phyloP scores from a whole-genome alignment of 2,888 invertebrate genomes.

The Limnephilus lunatus region DNA sequence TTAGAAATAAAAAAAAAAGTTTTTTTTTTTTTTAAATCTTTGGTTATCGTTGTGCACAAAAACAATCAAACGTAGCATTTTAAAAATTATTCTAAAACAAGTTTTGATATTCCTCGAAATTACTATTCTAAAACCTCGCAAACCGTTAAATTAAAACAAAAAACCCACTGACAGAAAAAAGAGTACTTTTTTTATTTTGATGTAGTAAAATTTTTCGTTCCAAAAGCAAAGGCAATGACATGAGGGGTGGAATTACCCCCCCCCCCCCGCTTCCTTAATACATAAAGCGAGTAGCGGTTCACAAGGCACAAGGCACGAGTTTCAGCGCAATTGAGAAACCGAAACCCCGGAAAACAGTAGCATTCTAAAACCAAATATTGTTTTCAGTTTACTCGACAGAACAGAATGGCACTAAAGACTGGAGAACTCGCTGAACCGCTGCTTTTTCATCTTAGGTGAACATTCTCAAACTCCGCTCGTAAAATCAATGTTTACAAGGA shows the following conservation, averaged over 20 bases:
- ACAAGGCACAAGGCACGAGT: neutral
- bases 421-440: conserved; percentile 26
- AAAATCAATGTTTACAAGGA: conserved; percentile 42
- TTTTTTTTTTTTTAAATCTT: too few relatives aligned
- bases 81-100: too few relatives aligned
- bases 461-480: conserved; percentile 11
- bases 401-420: neutral
- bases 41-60: too few relatives aligned
- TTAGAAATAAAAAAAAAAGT: too few relatives aligned
- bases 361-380: conserved; percentile 26
- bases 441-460: conserved; percentile 32
- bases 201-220: neutral
- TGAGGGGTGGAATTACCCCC: neutral
- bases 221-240: too few relatives aligned
- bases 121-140: too few relatives aligned
- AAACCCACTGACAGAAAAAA: too few relatives aligned
- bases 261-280: neutral
- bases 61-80: too few relatives aligned
- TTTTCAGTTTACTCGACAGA: conserved; percentile 13
- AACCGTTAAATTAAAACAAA: too few relatives aligned
- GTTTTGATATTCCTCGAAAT: too few relatives aligned
- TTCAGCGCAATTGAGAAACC: neutral
- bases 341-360: conserved; percentile 20
- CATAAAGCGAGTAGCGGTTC: neutral
- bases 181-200: too few relatives aligned